Evolutionary conservation across 2,113 vertebrate genomes (phyloP), one percentile per base, ranked within the genome.

Genomic region (Engystomops pustulosus): DNA sequence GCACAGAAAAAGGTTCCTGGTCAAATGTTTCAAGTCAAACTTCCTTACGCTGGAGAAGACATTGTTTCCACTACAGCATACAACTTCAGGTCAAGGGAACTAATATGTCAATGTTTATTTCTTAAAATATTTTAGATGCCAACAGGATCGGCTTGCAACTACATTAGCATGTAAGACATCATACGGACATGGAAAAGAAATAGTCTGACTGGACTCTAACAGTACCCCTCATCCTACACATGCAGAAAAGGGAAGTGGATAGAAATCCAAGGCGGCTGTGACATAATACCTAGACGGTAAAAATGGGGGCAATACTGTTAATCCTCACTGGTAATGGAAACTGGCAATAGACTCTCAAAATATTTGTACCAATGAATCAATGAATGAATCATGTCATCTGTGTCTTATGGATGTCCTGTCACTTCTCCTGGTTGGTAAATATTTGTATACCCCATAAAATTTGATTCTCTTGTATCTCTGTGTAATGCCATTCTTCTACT

Each of bases 41-140:
- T 6, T 27, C n/a, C 14, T 25, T 36, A 14, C 41, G 11, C 75
- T 41, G 32, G 32, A 58, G 6, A 51, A 38, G 34, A 55, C 7
- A 58, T 7, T 58, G 51, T 41, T 58, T 78, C 53, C 32, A 78
- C 32, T 49, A 41, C 53, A 77, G 53, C 32, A 53, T 32, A 78
- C 51, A 41, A 34, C 51, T 78, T 20, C 75, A 78, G 51, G 60
- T 41, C 53, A 78, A 60, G 75, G 75, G 60, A 55, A 60, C 75
- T 60, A 77, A 55, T 77, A 77, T 34, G 30, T 77, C 74, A 58
- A 77, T 77, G 74, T 77, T 77, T 58, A 77, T 77, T 77, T 77
- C 58, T 38, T 25, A 41, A 41, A 78, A 58, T 41, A 34, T 41
- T 60, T 78, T 60, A 78, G 51, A 78, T 78, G 51, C 75, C 75